A percentile compares a stretch with the other conserved stretches of the same genome.
phyloP scores from a whole-genome alignment of 2,113 vertebrate species.

The Mastomys coucha region DNA sequence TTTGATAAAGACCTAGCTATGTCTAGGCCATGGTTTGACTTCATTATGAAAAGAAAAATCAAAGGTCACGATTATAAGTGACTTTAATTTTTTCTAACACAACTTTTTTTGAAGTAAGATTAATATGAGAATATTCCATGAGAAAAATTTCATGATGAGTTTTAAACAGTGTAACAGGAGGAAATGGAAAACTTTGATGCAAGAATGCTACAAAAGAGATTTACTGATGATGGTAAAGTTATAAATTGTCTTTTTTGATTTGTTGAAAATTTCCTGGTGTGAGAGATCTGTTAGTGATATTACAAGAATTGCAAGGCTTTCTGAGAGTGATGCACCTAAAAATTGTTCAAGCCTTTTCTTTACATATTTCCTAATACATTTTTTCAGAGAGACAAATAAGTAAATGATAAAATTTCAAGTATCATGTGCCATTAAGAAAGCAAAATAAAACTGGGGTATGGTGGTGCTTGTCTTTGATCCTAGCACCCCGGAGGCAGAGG shows the following conservation, averaged over 20 bases:
- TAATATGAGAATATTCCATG: conserved; percentile 36
- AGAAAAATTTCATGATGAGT: neutral
- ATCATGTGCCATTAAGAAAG: neutral
- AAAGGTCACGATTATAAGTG: conserved; percentile 31
- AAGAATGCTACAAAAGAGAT: neutral
- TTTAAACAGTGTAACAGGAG: conserved; percentile 9
- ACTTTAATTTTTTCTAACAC: conserved; percentile 35
- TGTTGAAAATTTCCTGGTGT: neutral
- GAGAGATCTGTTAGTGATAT: neutral
- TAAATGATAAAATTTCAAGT: conserved; percentile 15
- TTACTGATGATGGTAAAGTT: neutral
- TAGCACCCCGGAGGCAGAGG: neutral
- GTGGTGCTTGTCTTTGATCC: neutral
- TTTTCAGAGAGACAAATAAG: neutral
- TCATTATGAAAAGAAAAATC: neutral
- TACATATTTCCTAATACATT: neutral
- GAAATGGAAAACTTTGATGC: neutral
- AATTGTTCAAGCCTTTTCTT: neutral
- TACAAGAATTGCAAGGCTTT: conserved; percentile 1
- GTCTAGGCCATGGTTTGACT: conserved; percentile 13
- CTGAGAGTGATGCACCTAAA: conserved; percentile 16
- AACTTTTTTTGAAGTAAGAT: conserved; percentile 21
- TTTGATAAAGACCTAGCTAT: conserved; percentile 13
- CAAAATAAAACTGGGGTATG: neutral
- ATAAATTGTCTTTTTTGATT: neutral